Evolutionary conservation across 30 jellyfish, hydroid and myxozoan species (phyloP), one percentile per base, ranked within the genome.

Genomic region (Chrysaora quinquecirrha): DNA sequence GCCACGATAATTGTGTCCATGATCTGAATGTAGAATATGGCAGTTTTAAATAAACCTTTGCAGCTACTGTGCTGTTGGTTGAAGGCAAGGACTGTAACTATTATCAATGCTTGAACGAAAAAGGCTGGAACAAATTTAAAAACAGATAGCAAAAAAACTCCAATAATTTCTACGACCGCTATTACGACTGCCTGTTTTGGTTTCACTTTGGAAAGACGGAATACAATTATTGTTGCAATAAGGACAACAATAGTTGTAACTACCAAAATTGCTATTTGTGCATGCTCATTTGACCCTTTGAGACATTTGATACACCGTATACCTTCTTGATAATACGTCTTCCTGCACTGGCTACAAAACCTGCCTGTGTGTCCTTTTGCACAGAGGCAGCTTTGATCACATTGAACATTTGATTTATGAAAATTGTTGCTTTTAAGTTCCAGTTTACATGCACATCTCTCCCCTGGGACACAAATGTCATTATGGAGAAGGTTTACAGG

Each of bases 261-360:
- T 16, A 62, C 34, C 60, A 70, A 22, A 7, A 47, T 34, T 4
- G 73, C 93, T 22, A 14, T 22, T 21, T n/a, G 60, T 10, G 11
- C 23, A 25, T 48, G 27, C 25, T 66, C 65, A 1, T 48, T 27
- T 0, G 56, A 33, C 6, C 71, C 92, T 6, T 82, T 1, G 1
- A 80, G 93, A 35, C 93, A 82, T 60, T 56, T 38, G 47, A 25
- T 43, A 48, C 93, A 82, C 28, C 77, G 20, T 1, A 70, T 82
- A 1, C 93, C 93, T n/a, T 70, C 86, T 22, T 33, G 34, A 81
- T 82, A 82, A 61, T 82, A 71, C 2, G 52, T 72, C 25, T 20
- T 3, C 29, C 9, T 71, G 83, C 93, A 82, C 47, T 71, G 86
- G 80, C 93, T 82, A 64, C 93, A 82, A 34, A 67, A 70, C 34